Base-by-base conservation (phyloP, 2,797 vertebrate genomes). In the Mallotus villosus region DNA sequence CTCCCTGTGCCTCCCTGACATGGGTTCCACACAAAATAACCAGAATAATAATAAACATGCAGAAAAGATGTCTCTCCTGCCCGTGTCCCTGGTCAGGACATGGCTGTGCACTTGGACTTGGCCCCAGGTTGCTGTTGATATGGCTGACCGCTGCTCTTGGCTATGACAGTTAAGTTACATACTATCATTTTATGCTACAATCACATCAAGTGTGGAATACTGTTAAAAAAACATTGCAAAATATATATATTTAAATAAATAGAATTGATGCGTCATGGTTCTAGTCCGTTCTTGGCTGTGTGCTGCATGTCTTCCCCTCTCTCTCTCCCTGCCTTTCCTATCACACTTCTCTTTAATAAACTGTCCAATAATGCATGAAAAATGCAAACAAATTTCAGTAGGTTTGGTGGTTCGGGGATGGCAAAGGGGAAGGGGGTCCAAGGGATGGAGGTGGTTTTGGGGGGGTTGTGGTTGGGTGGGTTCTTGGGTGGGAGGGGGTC, bases 401-500 rank as follows among this genome's bases (percentile, higher is more conserved):
- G 27, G 27, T 27, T 27, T 3, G 27, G 27, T 27, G 27, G 27
- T 27, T 27, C 27, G 3, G 27, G 27, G 27, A 27, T 27, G 27
- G 27, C 27, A 27, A 27, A 27, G 27, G 27, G 27, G 27, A 27
- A 27, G 27, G 25, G 25, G 27, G 27, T 27, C 27, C 27, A 27
- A 3, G 27, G 27, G 27, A 27, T 27, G 0, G 2, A 27, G 27
- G 27, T 4, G 27, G 27, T 27, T 27, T 3, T 27, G 27, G 27
- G 27, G 27, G 27, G 27, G 27, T 27, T 27, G 27, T 27, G 25
- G 67, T 49, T 46, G 59, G 34, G 46, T 69, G 55, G 25, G 68
- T 66, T 66, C 65, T 53, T 66, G 70, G 70, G 67, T 19, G 34
- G 49, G 24, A 74, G 74, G 77, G 63, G 72, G 53, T 76, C 71